A percentile compares a stretch with the other conserved stretches of the same genome.
Conservation (phyloP, 1,140 invertebrate species). For the Planococcus citri region DNA sequence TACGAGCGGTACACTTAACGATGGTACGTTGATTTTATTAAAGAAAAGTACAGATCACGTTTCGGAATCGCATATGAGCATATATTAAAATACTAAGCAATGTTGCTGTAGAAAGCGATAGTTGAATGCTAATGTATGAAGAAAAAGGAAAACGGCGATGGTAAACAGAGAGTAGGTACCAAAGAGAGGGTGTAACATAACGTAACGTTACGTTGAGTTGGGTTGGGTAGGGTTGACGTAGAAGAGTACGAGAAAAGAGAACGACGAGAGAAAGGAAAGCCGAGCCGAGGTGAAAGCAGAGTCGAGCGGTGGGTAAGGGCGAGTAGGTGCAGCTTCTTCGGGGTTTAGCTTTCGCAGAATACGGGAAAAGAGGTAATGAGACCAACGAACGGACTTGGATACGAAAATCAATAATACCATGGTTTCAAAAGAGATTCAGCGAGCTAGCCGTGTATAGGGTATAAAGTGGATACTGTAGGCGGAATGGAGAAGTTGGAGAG, state of each 20-base stretch:
- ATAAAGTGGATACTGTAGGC: conserved; percentile 15
- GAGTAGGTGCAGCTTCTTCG: conserved; percentile 15
- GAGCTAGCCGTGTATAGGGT: conserved; percentile 9
- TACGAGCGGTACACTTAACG: background rate
- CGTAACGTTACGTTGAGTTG: background rate
- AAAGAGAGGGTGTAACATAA: background rate
- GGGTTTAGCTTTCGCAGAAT: conserved; percentile 9
- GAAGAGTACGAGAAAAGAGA: background rate
- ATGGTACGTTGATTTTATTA: conserved; percentile 10
- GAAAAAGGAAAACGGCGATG: background rate
- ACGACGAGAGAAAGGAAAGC: no score
- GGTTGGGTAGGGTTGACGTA: background rate
- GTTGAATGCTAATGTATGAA: conserved; percentile 17
- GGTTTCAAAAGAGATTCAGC: conserved; percentile 16
- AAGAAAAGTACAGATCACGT: conserved; percentile 18
- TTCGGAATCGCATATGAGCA: conserved; percentile 13
- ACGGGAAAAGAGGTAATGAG: conserved; percentile 17
- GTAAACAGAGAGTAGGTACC: background rate
- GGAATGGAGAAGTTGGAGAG: conserved; percentile 1
- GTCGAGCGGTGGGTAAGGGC: background rate
- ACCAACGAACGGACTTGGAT: conserved; percentile 18
- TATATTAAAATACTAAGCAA: conserved; percentile 8
- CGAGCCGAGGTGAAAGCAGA: background rate
- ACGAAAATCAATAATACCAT: conserved; percentile 19
- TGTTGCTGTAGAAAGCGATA: conserved; percentile 13